These are phyloP conservation scores for Athetis lepigone DNA, from an alignment of 2,888 invertebrate genomes.

Conservation along the genomic window DNA sequence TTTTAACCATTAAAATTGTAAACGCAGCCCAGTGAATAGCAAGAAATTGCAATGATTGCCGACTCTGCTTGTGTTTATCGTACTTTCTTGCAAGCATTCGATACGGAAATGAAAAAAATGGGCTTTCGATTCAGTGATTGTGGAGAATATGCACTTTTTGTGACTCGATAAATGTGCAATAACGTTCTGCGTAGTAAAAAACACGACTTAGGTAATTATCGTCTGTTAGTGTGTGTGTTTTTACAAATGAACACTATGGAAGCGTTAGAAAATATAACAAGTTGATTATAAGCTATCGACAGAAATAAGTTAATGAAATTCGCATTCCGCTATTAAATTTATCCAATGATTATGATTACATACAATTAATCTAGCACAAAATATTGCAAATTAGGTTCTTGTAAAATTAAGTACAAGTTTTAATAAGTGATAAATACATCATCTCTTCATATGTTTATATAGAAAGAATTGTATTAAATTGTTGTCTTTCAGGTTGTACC, in stretches of 20 bases:
- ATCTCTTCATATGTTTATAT: no score
- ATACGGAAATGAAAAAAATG: slow-evolving; percentile 75
- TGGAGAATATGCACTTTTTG: slow-evolving; percentile 75
- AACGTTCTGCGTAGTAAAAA: slow-evolving; percentile 63
- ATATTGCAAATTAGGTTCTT: no score
- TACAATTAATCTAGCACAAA: no score
- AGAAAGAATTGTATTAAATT: no score
- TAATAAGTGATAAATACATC: no score
- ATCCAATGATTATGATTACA: slow-evolving; percentile 38
- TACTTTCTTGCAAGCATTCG: slow-evolving; percentile 70
- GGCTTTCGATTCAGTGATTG: slow-evolving; percentile 78
- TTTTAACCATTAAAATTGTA: slow-evolving; percentile 84
- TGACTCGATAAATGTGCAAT: slow-evolving; percentile 77
- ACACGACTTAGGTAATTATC: slow-evolving; percentile 62
- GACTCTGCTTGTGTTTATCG: slow-evolving; percentile 72
- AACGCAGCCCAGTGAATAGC: slow-evolving; percentile 76
- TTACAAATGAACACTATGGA: slow-evolving; percentile 44
- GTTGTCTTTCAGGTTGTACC: no score
- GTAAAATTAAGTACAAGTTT: no score
- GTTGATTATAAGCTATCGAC: slow-evolving; percentile 44
- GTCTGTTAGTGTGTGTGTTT: slow-evolving; percentile 59
- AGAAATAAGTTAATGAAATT: slow-evolving; percentile 47
- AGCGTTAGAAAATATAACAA: slow-evolving; percentile 42
- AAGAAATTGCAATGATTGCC: slow-evolving; percentile 84
- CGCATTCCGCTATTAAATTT: slow-evolving; percentile 30